Evolutionary conservation across 2,888 invertebrate species (phyloP), one percentile per base, ranked within the genome.

Genomic region (Ariolimax columbianus): DNA sequence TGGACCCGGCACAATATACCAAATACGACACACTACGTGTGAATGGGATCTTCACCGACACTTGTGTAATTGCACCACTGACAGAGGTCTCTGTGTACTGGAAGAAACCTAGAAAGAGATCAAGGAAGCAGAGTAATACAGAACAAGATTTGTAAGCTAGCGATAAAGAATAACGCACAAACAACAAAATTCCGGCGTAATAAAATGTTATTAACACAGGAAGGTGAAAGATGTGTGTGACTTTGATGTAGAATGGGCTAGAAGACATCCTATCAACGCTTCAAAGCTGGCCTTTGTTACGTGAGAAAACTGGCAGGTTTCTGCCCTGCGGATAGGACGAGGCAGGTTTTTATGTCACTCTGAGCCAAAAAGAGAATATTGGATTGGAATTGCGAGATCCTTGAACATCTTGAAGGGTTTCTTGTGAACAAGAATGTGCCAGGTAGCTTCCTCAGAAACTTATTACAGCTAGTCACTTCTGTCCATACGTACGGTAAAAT

Each of bases 261-360:
- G 73, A 7, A 73, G 75, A 77, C 6, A 55, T 77, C 23, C 77
- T 77, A 55, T 77, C 51, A 38, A 36, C 55, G 33, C 55, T 55
- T 77, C 77, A 77, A 55, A 59, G 77, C 30, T n/a, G 43, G 73
- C 14, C 73, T 47, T 40, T 47, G n/a, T 73, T 43, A n/a, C n/a
- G n/a, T 0, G 73, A 43, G 17, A 73, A 73, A 43, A 73, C 73
- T 73, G n/a, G 73, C 43, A 43, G 40, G 30, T 43, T 73, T 55
- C 14, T 73, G 40, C 26, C 38, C 72, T 26, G 3, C 33, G n/a
- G 73, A 38, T 73, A 23, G 7, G 9, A 73, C n/a, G 40, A 11
- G 73, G 36, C 73, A 73, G 73, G 40, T 73, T 73, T 73, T 73
- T 73, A 73, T 43, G 73, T 30, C n/a, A 73, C 9, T 14, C 30